These are phyloP conservation scores for Solenodon paradoxus DNA, from an alignment of 2,113 vertebrate species.

Conservation along the genomic window DNA sequence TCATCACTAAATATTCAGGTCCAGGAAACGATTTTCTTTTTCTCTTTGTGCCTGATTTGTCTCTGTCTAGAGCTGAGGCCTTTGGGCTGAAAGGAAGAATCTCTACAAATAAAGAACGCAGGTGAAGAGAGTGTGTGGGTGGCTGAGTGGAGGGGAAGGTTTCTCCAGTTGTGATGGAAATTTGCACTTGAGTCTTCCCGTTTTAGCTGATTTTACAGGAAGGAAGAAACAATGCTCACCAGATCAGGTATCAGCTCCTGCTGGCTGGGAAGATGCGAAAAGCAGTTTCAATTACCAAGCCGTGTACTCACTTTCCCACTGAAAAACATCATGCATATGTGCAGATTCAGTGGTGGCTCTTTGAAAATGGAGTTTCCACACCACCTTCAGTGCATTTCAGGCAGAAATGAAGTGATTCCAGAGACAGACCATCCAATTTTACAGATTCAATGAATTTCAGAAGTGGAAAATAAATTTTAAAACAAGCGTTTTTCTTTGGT, in stretches of 20 bases:
- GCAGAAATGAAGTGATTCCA: background rate
- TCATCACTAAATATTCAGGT: constrained; percentile 76
- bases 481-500: background rate
- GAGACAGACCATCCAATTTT: background rate
- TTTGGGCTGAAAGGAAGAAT: constrained; percentile 53
- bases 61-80: constrained; percentile 65
- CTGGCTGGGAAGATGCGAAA: constrained; percentile 58
- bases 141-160: background rate
- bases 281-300: background rate
- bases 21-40: constrained; percentile 74
- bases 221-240: constrained; percentile 39
- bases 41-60: constrained; percentile 66
- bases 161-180: constrained; percentile 56
- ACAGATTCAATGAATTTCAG: background rate
- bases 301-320: background rate
- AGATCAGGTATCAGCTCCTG: constrained; percentile 40
- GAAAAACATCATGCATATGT: constrained; percentile 10
- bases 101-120: constrained; percentile 63
- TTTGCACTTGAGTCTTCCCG: constrained; percentile 50
- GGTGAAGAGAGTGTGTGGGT: background rate
- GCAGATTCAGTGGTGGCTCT: background rate
- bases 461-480: background rate
- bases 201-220: constrained; percentile 65
- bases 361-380: constrained; percentile 1
- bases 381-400: background rate